Percentiles rank a stretch among this genome's conserved stretches.
Conservation (phyloP, 2,113 vertebrate species). For the Todiramphus chloris region DNA sequence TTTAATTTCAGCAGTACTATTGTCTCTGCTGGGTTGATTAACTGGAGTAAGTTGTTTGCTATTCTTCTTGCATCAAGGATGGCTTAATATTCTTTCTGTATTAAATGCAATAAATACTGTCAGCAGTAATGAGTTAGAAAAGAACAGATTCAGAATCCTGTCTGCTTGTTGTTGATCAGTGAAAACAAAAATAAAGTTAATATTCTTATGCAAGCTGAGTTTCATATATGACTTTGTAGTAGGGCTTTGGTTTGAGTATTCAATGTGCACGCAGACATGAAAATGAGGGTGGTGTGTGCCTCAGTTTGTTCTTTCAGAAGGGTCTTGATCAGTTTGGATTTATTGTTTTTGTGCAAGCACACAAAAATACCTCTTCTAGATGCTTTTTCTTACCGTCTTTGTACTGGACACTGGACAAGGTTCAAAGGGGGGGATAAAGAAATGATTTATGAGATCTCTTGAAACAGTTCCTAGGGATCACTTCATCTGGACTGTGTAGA, state of each 20-base stretch:
- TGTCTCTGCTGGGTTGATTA: background rate
- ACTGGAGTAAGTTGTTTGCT: background rate
- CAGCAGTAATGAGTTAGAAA: background rate
- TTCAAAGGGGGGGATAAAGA: background rate
- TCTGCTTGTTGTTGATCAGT: background rate
- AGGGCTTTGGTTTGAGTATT: background rate
- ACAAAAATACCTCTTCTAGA: background rate
- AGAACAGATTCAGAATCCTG: background rate
- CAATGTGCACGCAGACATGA: background rate
- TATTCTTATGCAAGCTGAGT: background rate
- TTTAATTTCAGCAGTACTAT: background rate
- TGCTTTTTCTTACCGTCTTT: background rate
- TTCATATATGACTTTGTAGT: background rate
- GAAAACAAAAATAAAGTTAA: background rate
- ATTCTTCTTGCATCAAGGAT: background rate
- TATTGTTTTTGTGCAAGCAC: background rate
- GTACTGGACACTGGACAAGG: background rate
- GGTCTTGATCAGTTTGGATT: background rate
- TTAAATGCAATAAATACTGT: background rate
- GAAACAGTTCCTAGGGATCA: background rate
- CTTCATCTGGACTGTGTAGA: background rate
- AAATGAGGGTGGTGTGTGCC: background rate
- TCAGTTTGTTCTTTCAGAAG: background rate
- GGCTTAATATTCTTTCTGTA: background rate
- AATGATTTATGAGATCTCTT: background rate